A percentile compares a stretch with the other conserved stretches of the same genome.
These are phyloP conservation scores for Priocnemis perturbator DNA, from an alignment of 2,888 invertebrate genomes.

Conservation along the genomic window DNA sequence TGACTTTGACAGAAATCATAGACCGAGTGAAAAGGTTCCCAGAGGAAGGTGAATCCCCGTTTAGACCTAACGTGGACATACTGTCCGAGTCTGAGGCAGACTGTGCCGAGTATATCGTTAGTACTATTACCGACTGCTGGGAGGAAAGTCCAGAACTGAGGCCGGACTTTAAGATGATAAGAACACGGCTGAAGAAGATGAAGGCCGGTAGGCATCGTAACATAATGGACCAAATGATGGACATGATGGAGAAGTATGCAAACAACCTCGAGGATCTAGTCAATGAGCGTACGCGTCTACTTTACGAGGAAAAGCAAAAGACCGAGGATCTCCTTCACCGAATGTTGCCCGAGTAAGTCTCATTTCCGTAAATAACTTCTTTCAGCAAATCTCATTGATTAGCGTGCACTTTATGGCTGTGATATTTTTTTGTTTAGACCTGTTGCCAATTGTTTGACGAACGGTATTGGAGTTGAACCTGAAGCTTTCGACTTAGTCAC, in stretches of 20 bases:
- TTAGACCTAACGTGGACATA: slow-evolving; percentile 86
- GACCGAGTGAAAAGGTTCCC: slow-evolving; percentile 86
- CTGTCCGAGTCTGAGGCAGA: slow-evolving; percentile 84
- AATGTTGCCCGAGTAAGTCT: slow-evolving; percentile 92
- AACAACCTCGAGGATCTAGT: slow-evolving; percentile 96
- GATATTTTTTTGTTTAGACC: slow-evolving; percentile 79
- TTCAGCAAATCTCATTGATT: neutral
- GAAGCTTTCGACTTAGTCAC: slow-evolving; percentile 96
- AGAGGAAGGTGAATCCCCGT: slow-evolving; percentile 82
- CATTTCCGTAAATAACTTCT: neutral
- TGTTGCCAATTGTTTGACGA: slow-evolving; percentile 91
- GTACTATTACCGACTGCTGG: slow-evolving; percentile 93
- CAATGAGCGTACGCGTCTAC: slow-evolving; percentile 90
- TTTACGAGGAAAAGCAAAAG: slow-evolving; percentile 94
- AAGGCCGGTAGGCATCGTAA: slow-evolving; percentile 91
- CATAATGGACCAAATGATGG: slow-evolving; percentile 98
- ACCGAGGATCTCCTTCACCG: slow-evolving; percentile 94
- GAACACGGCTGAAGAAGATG: slow-evolving; percentile 90
- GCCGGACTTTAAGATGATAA: slow-evolving; percentile 90
- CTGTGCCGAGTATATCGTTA: slow-evolving; percentile 87
- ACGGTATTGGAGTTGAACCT: slow-evolving; percentile 92
- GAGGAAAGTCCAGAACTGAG: slow-evolving; percentile 87
- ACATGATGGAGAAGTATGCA: slow-evolving; percentile 98
- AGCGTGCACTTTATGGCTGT: neutral
- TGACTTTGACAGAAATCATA: slow-evolving; percentile 83